Evolutionary conservation across 2,888 invertebrate species (phyloP), one percentile per base, ranked within the genome.

Genomic region (Cactoblastis cactorum): DNA sequence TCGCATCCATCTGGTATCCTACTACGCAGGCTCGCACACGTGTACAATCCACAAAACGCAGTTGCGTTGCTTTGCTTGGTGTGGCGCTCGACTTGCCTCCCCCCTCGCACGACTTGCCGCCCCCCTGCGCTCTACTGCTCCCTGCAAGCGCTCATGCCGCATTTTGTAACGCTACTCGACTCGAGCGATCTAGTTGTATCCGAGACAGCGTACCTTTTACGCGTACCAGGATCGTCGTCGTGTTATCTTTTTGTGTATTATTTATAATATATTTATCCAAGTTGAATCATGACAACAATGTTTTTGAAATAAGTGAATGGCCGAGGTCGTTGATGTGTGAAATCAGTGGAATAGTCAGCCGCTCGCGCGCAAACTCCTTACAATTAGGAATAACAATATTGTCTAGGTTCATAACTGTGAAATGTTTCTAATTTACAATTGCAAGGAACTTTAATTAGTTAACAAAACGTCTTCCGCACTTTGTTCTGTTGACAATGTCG

Each of bases 151-250:
- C 69, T 71, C 70, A 69, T 73, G 73, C 66, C 68, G 71, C 74
- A 68, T 74, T 73, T 74, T 75, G 72, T 77, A 74, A 74, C 67
- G 71, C 73, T 56, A 57, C 67, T 71, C 67, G 63, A 65, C 66
- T 67, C 65, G 56, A 57, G 51, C 52, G 56, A 56, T 62, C 70
- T 79, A 85, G 86, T 85, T 72, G 82, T 73, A 74, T 69, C 67
- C 71, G 71, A 68, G 72, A 69, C 71, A 62, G 75, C 76, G 75
- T 63, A 56, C 69, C 69, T 55, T 63, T 52, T 64, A 71, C 75
- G 67, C 72, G 77, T 72, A 58, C 61, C 62, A 62, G 54, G 54
- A 53, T 53, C 58, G 53, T 48, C 43, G 52, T 51, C 57, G 60
- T 59, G 62, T 61, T 62, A 65, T 59, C 71, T 77, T 82, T 83